A percentile compares a stretch with the other conserved stretches of the same genome.
Conservation (phyloP, 2,113 vertebrate species). For the Puma concolor region DNA sequence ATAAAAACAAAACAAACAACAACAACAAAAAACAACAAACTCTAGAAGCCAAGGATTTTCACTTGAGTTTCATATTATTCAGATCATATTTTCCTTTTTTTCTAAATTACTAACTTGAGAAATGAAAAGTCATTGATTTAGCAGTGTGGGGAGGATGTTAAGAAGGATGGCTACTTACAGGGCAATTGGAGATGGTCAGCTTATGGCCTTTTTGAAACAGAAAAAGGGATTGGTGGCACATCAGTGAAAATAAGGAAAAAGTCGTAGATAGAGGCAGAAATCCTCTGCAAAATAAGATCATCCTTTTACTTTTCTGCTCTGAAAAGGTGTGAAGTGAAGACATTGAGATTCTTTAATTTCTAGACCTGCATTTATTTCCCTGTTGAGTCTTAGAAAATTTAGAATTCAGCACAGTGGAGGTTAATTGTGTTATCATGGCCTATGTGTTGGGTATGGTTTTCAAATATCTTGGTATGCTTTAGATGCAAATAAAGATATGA, state of each 20-base stretch:
- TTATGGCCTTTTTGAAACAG: neutral
- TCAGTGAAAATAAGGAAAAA: neutral
- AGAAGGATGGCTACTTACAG: neutral
- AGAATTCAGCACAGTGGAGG: neutral
- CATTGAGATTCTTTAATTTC: neutral
- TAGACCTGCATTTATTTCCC: neutral
- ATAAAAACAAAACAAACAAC: neutral
- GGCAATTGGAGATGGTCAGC: neutral
- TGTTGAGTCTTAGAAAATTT: neutral
- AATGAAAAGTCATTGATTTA: neutral
- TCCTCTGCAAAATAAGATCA: neutral
- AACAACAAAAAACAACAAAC: neutral
- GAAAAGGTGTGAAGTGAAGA: neutral
- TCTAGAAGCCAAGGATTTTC: neutral
- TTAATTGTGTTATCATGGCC: neutral
- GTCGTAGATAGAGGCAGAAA: neutral
- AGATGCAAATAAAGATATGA: neutral
- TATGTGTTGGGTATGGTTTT: neutral
- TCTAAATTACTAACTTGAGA: neutral
- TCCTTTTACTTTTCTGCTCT: neutral
- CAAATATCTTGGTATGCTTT: neutral
- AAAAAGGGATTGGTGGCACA: neutral
- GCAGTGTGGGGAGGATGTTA: neutral
- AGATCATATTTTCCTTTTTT: neutral
- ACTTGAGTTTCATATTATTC: neutral